These are phyloP conservation scores for Gallinago jamesoni DNA, from an alignment of 2,113 vertebrate species.

Conservation along the genomic window DNA sequence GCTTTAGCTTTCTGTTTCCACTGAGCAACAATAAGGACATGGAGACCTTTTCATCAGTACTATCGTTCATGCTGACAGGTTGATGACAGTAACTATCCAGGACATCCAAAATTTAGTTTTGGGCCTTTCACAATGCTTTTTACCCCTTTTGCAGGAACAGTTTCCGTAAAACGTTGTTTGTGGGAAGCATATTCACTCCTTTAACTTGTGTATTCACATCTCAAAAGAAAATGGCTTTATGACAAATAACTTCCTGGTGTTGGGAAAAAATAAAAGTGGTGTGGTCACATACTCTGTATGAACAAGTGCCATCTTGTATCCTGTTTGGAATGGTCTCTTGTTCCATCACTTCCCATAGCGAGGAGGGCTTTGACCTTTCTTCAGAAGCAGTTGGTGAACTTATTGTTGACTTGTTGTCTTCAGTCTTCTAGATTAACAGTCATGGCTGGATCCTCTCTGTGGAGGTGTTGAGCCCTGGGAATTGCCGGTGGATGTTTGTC, in stretches of 20 bases:
- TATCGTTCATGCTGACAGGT: not conserved
- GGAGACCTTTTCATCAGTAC: not conserved
- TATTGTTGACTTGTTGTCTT: not conserved
- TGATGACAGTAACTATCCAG: not conserved
- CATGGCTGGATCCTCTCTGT: fast-evolving
- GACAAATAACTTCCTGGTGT: not conserved
- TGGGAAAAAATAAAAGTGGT: not conserved
- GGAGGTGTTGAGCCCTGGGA: not conserved
- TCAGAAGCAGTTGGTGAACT: not conserved
- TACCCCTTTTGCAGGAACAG: not conserved
- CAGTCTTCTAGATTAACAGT: not conserved
- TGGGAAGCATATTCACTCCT: not conserved
- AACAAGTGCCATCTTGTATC: not conserved
- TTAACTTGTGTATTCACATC: not conserved
- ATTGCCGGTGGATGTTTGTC: fast-evolving
- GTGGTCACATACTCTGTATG: not conserved
- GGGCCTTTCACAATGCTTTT: not conserved
- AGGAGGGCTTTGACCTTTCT: not conserved
- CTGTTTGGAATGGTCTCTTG: not conserved
- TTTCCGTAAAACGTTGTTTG: not conserved
- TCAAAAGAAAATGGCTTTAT: not conserved
- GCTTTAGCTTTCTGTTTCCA: not conserved
- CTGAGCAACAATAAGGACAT: not conserved
- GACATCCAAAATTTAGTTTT: not conserved
- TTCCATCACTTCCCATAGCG: not conserved